A percentile compares a stretch with the other conserved stretches of the same genome.
These are phyloP conservation scores for Lagocephalus sceleratus DNA, from an alignment of 2,797 vertebrate genomes.

Conservation along the genomic window DNA sequence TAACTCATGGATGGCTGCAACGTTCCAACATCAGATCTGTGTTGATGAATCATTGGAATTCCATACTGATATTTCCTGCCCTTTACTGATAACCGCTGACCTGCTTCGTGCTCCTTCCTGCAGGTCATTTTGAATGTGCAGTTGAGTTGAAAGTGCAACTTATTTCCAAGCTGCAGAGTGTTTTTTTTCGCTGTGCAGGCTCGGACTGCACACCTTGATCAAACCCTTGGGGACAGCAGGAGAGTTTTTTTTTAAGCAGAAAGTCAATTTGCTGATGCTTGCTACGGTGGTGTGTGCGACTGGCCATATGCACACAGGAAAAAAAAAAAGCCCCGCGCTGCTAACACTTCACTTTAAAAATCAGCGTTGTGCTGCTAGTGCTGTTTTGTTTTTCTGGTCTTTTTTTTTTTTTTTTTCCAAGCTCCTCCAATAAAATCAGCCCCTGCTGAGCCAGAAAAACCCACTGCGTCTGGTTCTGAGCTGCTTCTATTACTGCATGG, in stretches of 20 bases:
- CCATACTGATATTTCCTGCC: too few relatives aligned
- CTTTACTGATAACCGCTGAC: too few relatives aligned
- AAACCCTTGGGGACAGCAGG: slow-evolving; percentile 21
- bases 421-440: slow-evolving; percentile 37
- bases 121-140: background rate
- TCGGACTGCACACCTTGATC: background rate
- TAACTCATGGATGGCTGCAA: too few relatives aligned
- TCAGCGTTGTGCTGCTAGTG: slow-evolving; percentile 29
- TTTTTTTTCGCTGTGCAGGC: slow-evolving; percentile 33
- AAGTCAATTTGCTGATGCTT: slow-evolving; percentile 23
- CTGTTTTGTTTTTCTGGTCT: slow-evolving; percentile 8
- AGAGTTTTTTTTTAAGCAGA: slow-evolving; percentile 9
- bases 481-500: slow-evolving; percentile 6
- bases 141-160: slow-evolving; percentile 2
- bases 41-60: too few relatives aligned
- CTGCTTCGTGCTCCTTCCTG: background rate
- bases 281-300: background rate
- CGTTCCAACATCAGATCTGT: too few relatives aligned
- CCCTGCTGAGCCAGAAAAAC: slow-evolving; percentile 25
- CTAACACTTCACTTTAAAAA: slow-evolving; percentile 1
- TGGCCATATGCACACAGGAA: background rate
- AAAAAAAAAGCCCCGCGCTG: background rate
- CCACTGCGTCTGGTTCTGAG: slow-evolving; percentile 27
- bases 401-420: slow-evolving; percentile 3
- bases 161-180: slow-evolving; percentile 14